phyloP scores from a whole-genome alignment of 2,888 invertebrate species.

The Diploptera punctata region DNA sequence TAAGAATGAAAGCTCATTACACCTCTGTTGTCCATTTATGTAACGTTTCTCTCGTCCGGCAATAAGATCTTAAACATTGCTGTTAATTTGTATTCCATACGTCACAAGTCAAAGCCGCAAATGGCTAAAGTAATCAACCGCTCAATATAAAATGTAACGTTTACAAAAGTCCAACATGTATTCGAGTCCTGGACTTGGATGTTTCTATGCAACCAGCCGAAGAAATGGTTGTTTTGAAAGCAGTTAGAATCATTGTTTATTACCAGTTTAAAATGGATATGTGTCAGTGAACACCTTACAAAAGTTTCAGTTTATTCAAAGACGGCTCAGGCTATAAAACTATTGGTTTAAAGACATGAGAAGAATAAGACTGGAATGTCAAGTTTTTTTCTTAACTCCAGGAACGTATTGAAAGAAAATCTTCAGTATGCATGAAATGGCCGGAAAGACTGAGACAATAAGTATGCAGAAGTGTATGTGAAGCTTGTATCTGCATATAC shows the following conservation, averaged over 20 bases:
- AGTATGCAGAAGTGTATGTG: too few relatives aligned
- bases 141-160: neutral
- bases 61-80: too few relatives aligned
- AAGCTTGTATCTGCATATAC: too few relatives aligned
- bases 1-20: too few relatives aligned
- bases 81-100: neutral
- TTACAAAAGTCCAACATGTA: neutral
- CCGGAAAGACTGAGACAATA: too few relatives aligned
- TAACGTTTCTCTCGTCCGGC: too few relatives aligned
- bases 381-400: neutral
- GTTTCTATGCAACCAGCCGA: too few relatives aligned
- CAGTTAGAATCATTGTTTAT: neutral
- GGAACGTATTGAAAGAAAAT: constrained; percentile 1
- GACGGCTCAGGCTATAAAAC: neutral
- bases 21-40: too few relatives aligned
- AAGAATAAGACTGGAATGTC: neutral
- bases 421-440: too few relatives aligned
- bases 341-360: neutral
- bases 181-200: too few relatives aligned
- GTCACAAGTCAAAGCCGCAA: neutral
- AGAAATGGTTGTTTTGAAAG: too few relatives aligned
- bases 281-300: neutral
- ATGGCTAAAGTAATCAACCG: neutral
- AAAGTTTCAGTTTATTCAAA: neutral
- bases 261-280: neutral